Conservation (phyloP, 2,888 invertebrate species). For the Luffia ferchaultella region DNA sequence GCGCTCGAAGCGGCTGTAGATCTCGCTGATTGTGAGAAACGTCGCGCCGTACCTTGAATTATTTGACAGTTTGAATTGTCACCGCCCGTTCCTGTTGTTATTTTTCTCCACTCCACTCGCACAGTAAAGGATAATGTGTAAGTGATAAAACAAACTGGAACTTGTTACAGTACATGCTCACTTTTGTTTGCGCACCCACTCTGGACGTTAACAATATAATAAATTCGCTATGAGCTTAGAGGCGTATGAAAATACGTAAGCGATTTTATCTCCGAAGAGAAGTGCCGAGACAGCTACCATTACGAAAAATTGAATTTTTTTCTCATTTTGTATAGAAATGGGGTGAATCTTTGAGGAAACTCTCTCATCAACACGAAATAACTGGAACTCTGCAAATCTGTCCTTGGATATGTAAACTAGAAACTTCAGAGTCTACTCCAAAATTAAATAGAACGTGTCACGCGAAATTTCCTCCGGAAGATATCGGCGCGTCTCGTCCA, state of each 20-base stretch:
- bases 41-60: slow-evolving; percentile 50
- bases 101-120: slow-evolving; percentile 31
- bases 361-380: background rate
- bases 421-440: slow-evolving; percentile 29
- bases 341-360: background rate
- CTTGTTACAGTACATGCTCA: slow-evolving; percentile 25
- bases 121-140: slow-evolving; percentile 30
- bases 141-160: slow-evolving; percentile 36
- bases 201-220: slow-evolving; percentile 33
- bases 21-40: slow-evolving; percentile 59
- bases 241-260: slow-evolving; percentile 19
- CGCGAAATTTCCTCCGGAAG: slow-evolving; percentile 35
- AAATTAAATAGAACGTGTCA: slow-evolving; percentile 41
- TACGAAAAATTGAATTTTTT: background rate
- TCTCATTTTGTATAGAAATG: background rate
- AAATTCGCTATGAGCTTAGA: slow-evolving; percentile 22
- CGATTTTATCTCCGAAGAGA: background rate
- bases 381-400: slow-evolving; percentile 5
- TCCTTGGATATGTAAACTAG: background rate
- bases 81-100: slow-evolving; percentile 37
- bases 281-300: background rate
- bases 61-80: slow-evolving; percentile 57
- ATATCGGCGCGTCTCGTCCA: slow-evolving; percentile 37
- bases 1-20: slow-evolving; percentile 40
- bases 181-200: slow-evolving; percentile 28